A percentile compares a stretch with the other conserved stretches of the same genome.
These are phyloP conservation scores for Lepidostoma basale DNA, from an alignment of 1,140 invertebrate genomes.

Conservation along the genomic window DNA sequence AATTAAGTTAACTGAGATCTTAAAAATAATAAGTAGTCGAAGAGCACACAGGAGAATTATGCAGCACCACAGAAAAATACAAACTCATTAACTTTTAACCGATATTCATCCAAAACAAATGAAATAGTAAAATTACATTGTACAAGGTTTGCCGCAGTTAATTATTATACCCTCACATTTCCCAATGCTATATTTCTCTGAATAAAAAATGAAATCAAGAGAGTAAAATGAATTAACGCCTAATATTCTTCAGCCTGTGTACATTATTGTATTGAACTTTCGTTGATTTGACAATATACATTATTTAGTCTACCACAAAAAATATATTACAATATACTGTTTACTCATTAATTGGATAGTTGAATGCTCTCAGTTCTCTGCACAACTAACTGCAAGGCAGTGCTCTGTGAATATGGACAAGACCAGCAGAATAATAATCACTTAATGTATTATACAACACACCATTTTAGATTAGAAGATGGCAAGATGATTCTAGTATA, in stretches of 20 bases:
- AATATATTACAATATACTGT: conserved; percentile 16
- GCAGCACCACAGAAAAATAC: conserved; percentile 19
- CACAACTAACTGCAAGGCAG: too few species aligned
- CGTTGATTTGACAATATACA: conserved; percentile 13
- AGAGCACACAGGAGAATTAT: neutral
- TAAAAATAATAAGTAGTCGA: conserved; percentile 4
- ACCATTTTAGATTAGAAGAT: too few species aligned
- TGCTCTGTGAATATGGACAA: too few species aligned
- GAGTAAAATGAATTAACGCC: neutral
- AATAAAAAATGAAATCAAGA: neutral
- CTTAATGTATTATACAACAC: too few species aligned
- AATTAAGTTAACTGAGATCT: neutral
- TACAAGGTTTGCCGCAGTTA: neutral
- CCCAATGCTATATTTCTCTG: neutral
- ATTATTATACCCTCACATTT: conserved; percentile 18
- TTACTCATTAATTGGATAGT: neutral
- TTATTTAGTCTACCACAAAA: conserved; percentile 14
- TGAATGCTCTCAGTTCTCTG: conserved; percentile 12
- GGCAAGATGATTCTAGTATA: too few species aligned
- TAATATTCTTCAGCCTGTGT: neutral
- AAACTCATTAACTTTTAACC: too few species aligned
- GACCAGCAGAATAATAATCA: too few species aligned
- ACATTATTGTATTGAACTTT: neutral
- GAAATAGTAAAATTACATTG: too few species aligned
- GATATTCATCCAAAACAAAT: too few species aligned